Conservation (phyloP, 2,113 vertebrate genomes). For the Macaca mulatta region DNA sequence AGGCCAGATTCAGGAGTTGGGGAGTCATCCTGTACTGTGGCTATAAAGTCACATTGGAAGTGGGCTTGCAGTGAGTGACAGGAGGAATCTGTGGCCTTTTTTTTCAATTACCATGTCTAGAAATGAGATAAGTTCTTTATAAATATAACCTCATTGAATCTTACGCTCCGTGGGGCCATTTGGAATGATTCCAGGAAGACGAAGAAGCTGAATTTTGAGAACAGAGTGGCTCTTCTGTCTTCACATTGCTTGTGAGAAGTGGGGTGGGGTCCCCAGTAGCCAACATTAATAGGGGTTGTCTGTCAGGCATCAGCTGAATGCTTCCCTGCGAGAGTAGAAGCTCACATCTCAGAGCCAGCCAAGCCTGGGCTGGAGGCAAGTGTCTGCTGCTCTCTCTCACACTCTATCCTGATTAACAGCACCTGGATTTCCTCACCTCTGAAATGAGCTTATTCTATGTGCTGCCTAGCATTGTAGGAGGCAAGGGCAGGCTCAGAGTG, state of each 20-base stretch:
- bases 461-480: neutral
- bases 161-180: neutral
- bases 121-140: neutral
- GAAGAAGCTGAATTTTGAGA: neutral
- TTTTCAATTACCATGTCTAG: neutral
- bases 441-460: neutral
- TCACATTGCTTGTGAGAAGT: neutral
- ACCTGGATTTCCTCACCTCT: neutral
- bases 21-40: neutral
- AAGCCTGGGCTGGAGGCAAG: neutral
- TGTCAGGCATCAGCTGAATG: too few relatives aligned
- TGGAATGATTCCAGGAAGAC: neutral
- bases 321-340: neutral
- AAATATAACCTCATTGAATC: neutral
- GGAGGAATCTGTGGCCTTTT: neutral
- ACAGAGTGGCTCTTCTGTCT: neutral
- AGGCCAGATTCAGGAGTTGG: neutral
- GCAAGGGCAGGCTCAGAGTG: neutral
- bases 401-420: neutral
- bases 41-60: neutral
- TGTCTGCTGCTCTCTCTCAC: neutral
- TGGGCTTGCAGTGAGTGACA: accelerated
- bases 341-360: neutral
- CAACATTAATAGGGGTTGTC: neutral
- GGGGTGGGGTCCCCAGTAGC: too few relatives aligned